Conservation (phyloP, 2,113 vertebrate species). For the Menura novaehollandiae region DNA sequence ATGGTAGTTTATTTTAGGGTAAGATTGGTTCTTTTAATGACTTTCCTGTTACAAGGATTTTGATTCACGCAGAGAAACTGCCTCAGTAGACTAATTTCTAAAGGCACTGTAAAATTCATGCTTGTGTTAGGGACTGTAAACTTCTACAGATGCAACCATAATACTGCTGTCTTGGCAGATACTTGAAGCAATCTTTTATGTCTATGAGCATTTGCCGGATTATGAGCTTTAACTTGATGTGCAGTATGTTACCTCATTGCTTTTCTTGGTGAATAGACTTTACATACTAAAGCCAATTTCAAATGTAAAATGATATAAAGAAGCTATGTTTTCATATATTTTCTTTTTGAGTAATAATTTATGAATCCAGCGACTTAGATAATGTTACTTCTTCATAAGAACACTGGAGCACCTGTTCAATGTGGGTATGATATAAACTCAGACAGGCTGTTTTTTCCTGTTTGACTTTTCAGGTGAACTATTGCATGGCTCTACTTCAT, state of each 20-base stretch:
- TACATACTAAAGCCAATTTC: not conserved
- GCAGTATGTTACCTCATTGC: not conserved
- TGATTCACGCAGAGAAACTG: not conserved
- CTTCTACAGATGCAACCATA: not conserved
- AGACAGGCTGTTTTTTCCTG: not conserved
- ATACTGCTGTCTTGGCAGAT: not conserved
- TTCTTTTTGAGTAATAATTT: not conserved
- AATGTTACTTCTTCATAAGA: not conserved
- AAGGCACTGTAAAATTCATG: not conserved
- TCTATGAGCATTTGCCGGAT: not conserved
- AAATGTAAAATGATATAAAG: not conserved
- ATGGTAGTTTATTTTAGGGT: not conserved
- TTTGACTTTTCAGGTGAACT: not conserved
- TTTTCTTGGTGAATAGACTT: not conserved
- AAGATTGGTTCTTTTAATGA: not conserved
- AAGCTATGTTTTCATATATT: not conserved
- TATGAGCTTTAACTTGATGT: not conserved
- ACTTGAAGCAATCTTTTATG: not conserved
- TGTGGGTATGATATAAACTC: not conserved
- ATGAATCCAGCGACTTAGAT: not conserved
- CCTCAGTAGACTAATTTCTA: not conserved
- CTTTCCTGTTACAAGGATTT: not conserved
- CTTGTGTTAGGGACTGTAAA: not conserved
- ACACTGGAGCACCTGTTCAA: not conserved
- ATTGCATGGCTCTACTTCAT: not conserved